Conservation (phyloP, 2,113 vertebrate genomes). For the Crotophaga sulcirostris region DNA sequence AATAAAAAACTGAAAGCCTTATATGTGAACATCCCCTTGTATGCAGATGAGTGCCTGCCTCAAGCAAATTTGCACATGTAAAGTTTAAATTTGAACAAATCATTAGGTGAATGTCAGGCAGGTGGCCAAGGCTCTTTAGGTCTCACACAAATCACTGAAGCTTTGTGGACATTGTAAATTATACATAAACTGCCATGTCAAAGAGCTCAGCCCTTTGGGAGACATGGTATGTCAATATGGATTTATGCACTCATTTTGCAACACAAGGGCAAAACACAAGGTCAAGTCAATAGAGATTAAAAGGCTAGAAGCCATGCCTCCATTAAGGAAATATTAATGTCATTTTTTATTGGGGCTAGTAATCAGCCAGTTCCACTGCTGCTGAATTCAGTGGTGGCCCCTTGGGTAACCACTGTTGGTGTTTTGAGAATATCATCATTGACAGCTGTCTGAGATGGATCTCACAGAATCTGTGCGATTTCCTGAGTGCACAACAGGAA, state of each 20-base stretch:
- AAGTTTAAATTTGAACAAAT: conserved; percentile 11
- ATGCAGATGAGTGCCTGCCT: not conserved
- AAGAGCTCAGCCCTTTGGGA: not conserved
- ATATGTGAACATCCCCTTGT: not conserved
- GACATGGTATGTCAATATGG: not conserved
- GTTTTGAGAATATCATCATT: not conserved
- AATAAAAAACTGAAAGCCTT: not conserved
- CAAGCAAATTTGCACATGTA: conserved; percentile 1
- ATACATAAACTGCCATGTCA: conserved; percentile 8
- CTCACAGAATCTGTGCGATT: not conserved
- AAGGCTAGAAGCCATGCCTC: not conserved
- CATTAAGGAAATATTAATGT: not conserved
- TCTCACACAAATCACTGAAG: not conserved
- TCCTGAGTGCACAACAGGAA: not conserved
- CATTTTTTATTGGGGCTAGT: not conserved
- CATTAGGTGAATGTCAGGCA: not conserved
- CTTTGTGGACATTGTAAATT: conserved; percentile 1
- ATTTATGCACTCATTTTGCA: conserved; percentile 21
- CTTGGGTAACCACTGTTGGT: not conserved
- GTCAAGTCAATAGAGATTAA: not conserved
- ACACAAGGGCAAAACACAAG: not conserved
- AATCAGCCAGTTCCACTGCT: not conserved
- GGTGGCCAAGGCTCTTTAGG: not conserved
- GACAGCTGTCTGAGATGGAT: not conserved
- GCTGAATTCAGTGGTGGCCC: not conserved